Evolutionary conservation across 2,113 vertebrate species (phyloP), one percentile per base, ranked within the genome.

Genomic region (Salvelinus fontinalis): DNA sequence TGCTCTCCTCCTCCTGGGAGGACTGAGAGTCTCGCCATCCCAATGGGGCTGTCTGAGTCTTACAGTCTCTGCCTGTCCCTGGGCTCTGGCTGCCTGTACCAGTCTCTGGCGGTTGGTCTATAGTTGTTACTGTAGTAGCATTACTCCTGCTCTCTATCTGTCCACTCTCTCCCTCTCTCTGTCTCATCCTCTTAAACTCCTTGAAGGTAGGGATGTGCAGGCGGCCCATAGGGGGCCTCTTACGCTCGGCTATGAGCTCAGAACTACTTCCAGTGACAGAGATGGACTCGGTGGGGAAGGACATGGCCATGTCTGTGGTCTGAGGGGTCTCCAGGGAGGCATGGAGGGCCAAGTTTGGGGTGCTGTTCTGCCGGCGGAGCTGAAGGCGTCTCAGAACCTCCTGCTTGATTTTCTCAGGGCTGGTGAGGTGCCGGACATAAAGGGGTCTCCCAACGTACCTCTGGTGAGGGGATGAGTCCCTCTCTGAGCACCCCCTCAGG

Each of bases 111-210:
- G 24, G 73, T 62, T 71, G 27, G 5, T 1, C 74, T 70, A 49
- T 80, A 80, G 74, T 57, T 75, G 71, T 78, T 0, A 70, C 67
- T 77, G 78, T 48, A 12, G 24, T 39, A 12, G 3, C 70, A 49
- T 79, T 74, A 24, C 77, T 71, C 18, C 14, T 62, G 3, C 27
- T 70, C 67, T 72, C 77, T 39, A 69, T 73, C 48, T 67, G 77
- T 44, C 39, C 39, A 44, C 39, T 44, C 39, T 44, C 39, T 44
- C 8, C 39, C 62, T 93, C 93, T 79, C 87, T 95, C 83, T 90
- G 92, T 86, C 93, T 94, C 95, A 96, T 97, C 80, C 83, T 93
- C 81, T 96, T 97, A 76, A 96, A 96, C 81, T 96, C 95, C 85
- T 97, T 95, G 78, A 98, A 97, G 5, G 94, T 96, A 1, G 95